A percentile compares a stretch with the other conserved stretches of the same genome.
phyloP scores from a whole-genome alignment of 2,797 vertebrate species.

The Hypotaenidia okinawae region DNA sequence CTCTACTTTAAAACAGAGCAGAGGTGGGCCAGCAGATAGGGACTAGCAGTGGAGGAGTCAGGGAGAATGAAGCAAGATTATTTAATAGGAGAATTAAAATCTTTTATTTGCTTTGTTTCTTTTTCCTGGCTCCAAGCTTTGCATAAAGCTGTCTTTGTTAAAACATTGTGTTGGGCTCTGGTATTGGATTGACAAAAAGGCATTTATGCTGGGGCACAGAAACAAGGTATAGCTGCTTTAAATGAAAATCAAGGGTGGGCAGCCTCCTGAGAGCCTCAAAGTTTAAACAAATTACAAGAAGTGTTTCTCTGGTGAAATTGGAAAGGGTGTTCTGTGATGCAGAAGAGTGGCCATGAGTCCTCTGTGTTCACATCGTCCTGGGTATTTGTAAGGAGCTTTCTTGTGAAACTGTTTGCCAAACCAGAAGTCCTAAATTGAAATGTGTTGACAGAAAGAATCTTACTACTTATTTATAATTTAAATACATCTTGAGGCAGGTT shows the following conservation, averaged over 20 bases:
- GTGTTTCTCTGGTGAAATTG: slow-evolving; percentile 55
- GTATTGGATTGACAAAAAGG: not conserved
- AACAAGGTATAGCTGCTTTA: not conserved
- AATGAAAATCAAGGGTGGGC: slow-evolving; percentile 20
- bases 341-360: slow-evolving; percentile 54
- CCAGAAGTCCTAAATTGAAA: slow-evolving; percentile 73
- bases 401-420: slow-evolving; percentile 71
- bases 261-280: slow-evolving; percentile 20
- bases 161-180: not conserved
- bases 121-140: not conserved
- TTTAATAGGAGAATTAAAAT: slow-evolving; percentile 7
- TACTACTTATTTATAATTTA: slow-evolving; percentile 64
- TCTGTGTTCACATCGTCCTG: slow-evolving; percentile 52
- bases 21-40: not conserved
- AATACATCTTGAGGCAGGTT: slow-evolving; percentile 68
- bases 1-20: not conserved
- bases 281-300: slow-evolving; percentile 62
- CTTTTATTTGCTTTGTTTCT: slow-evolving; percentile 29
- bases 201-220: not conserved
- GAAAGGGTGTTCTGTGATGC: slow-evolving; percentile 59
- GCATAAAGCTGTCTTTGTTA: slow-evolving; percentile 29
- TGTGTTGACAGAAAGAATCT: slow-evolving; percentile 75
- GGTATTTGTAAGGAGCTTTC: slow-evolving; percentile 65
- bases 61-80: not conserved
- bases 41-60: not conserved